Evolutionary conservation across 1,140 invertebrate species (phyloP).

Genomic region (Andrena cerasifolii): DNA sequence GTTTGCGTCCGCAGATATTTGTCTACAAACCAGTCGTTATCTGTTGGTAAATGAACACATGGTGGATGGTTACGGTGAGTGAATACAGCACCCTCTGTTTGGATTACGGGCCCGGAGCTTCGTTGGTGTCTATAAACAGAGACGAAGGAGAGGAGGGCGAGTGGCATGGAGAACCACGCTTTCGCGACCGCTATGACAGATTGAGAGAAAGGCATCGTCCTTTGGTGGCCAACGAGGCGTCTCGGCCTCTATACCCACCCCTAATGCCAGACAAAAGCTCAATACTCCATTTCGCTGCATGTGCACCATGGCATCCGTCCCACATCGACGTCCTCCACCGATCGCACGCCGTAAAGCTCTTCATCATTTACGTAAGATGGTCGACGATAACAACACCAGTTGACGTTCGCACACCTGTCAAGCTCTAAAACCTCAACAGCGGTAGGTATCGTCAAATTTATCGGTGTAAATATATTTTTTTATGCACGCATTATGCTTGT

Average conservation of each 20-base stretch:
- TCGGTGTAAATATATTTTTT: too few relatives aligned
- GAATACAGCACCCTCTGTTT: conserved; percentile 75
- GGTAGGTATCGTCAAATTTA: too few relatives aligned
- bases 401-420: conserved; percentile 4
- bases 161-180: conserved; percentile 63
- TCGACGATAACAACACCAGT: conserved; percentile 19
- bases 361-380: conserved; percentile 53
- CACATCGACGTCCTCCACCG: conserved; percentile 5
- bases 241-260: conserved; percentile 66
- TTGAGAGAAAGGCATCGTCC: conserved; percentile 73
- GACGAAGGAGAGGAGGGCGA: conserved; percentile 52
- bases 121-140: conserved; percentile 72
- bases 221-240: conserved; percentile 79
- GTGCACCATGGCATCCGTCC: conserved; percentile 22
- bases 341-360: conserved; percentile 44
- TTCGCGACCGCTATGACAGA: conserved; percentile 75
- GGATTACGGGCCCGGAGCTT: conserved; percentile 71
- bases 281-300: conserved; percentile 60
- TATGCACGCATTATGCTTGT: too few relatives aligned
- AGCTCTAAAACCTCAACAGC: too few relatives aligned
- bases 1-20: conserved; percentile 28
- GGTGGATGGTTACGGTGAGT: conserved; percentile 75
- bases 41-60: conserved; percentile 71
- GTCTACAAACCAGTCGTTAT: conserved; percentile 51
- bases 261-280: conserved; percentile 63